Evolutionary conservation across 2,888 invertebrate species (phyloP), one percentile per base, ranked within the genome.

Genomic region (Amblyjoppa fuscipennis): DNA sequence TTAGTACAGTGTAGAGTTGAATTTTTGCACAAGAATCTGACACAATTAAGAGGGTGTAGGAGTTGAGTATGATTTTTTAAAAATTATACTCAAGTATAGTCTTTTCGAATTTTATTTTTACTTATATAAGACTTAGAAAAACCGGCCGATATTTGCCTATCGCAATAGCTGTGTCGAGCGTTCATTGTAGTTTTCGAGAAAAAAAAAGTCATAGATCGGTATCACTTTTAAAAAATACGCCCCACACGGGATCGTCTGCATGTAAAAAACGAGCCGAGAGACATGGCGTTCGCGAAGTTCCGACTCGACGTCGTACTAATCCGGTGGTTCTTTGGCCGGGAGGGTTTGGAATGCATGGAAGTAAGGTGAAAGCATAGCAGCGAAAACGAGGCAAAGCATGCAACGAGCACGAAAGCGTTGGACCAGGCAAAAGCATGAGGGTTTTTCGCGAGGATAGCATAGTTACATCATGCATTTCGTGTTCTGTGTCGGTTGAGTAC

Each of bases 391-490:
- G 61, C 2, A 34, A 61, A 34, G 61, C 61, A 64, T 64, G 61
- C 61, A 64, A n/a, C 61, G 31, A 16, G 31, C 61, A 64, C 61
- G 61, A 64, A 51, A 64, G 51, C 66, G 38, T 51, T 25, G 79
- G 78, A 34, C 68, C 45, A 20, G 59, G 66, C 31, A 71, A 71
- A 75, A 51, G 64, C 70, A 41, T 53, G 71, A 73, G 74, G 70
- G 53, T 51, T 64, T 64, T 64, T 34, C 20, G 69, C 68, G 53
- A 64, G 68, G 73, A 64, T 45, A 78, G 75, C 73, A 59, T 41
- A 69, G 53, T 76, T 88, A 75, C 75, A 86, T 84, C 81, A 84
- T 81, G 81, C 78, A 85, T 85, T 81, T 79, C 59, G 66, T 76
- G 81, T 64, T 51, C n/a, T 45, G 25, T 41, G 53, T 25, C 13